Conservation (phyloP, 2,888 invertebrate genomes). For the Caenorhabditis sp. region DNA sequence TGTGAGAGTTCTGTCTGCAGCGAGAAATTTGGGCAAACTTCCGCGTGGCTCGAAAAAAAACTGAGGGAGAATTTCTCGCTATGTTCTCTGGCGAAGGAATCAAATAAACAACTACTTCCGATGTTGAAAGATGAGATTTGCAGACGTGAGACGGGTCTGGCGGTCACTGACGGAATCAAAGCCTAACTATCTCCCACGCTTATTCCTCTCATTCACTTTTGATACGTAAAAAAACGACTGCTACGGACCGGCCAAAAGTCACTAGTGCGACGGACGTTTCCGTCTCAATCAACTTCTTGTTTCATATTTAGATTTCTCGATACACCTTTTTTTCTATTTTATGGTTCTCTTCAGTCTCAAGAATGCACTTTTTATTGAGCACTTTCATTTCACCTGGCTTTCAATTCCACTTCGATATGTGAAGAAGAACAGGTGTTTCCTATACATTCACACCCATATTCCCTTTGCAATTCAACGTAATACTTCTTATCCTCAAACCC, state of each 20-base stretch:
- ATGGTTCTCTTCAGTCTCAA: background rate
- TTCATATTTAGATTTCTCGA: slow-evolving; percentile 26
- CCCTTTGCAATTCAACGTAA: slow-evolving; percentile 25
- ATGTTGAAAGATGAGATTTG: slow-evolving; percentile 57
- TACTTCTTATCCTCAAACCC: slow-evolving; percentile 16
- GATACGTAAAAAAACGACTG: slow-evolving; percentile 47
- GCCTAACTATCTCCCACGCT: slow-evolving; percentile 54
- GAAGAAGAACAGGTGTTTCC: slow-evolving; percentile 54
- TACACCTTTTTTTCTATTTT: background rate
- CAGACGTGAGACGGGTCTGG: slow-evolving; percentile 27
- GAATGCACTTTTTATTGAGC: background rate
- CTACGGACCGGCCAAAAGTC: slow-evolving; percentile 27
- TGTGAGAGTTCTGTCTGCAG: slow-evolving; percentile 24
- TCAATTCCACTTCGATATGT: background rate
- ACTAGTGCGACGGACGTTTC: slow-evolving; percentile 50
- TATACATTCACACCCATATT: slow-evolving; percentile 25
- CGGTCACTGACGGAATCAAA: slow-evolving; percentile 34
- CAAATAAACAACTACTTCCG: slow-evolving; percentile 58
- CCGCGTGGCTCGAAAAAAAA: slow-evolving; percentile 23
- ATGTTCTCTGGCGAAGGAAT: slow-evolving; percentile 35
- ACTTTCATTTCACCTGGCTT: slow-evolving; percentile 6
- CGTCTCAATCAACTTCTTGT: slow-evolving; percentile 50
- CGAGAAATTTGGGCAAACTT: slow-evolving; percentile 28
- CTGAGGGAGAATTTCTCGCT: slow-evolving; percentile 12
- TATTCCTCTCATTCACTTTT: slow-evolving; percentile 46